Base-by-base conservation (phyloP, 2,888 invertebrate genomes). In the Resseliella maxima region DNA sequence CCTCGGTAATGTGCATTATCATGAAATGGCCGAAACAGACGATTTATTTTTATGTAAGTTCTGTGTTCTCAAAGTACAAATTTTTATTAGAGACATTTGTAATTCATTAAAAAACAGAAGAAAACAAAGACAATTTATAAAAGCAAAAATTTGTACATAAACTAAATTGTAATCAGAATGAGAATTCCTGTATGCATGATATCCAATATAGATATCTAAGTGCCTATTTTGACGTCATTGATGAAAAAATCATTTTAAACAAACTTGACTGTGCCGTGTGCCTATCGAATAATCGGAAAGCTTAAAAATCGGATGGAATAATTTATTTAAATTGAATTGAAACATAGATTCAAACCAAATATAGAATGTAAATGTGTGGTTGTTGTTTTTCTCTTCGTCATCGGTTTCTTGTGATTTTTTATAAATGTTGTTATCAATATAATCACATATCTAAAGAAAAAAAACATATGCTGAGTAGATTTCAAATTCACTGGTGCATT, bases 1-100 rank as follows among this genome's bases (percentile, higher is more conserved):
- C 41, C 41, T 5, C 5, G 12, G 5, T 59, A 10, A 59, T 59
- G 59, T 59, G 59, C n/a, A 59, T n/a, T 59, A 24, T n/a, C n/a
- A 24, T 24, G 2, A 24, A 59, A 59, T 59, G 59, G 24, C 59
- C 72, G 31, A n/a, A 31, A 15, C 72, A 31, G 15, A 72, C 10
- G 72, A 31, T 72, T 59, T 27, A 31, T 31, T 72, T 27, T 31
- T 72, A 31, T 72, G 72, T 31, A 2, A 8, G 24, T 2, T 50
- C 50, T 31, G 72, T 72, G 72, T 72, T 72, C 31, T 72, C 35
- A 72, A 72, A 72, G 72, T 72, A 72, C 72, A 72, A 72, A 72
- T 72, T 72, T 72, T 72, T 21, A 72, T 31, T 31, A 72, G 35
- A 72, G n/a, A 72, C 72, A 15, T 72, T 72, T 72, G 31, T 35